Evolutionary conservation across 1,140 invertebrate species (phyloP).

Genomic region (Dinothrombium tinctorium): DNA sequence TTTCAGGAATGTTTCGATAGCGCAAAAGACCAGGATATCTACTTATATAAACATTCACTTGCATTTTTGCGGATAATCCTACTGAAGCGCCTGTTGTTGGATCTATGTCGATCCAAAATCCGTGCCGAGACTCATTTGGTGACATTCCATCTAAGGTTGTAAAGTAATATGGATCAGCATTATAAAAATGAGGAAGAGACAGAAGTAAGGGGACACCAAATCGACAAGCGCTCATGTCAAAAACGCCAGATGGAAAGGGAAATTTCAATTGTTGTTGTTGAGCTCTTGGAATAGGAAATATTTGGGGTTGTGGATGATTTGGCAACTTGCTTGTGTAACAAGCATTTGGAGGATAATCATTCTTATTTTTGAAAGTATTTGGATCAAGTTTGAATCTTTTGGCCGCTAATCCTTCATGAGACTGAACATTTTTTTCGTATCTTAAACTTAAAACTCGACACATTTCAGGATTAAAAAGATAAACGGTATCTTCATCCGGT

Average conservation of each 20-base stretch:
- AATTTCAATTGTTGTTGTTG: neutral
- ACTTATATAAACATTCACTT: constrained; percentile 14
- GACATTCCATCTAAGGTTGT: constrained; percentile 47
- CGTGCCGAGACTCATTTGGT: constrained; percentile 40
- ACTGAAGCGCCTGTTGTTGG: constrained; percentile 30
- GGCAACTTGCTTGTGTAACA: constrained; percentile 5
- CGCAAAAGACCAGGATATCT: constrained; percentile 7
- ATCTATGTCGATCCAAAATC: constrained; percentile 56
- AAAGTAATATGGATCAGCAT: constrained; percentile 47
- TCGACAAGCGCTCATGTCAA: constrained; percentile 8
- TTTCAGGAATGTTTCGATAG: constrained; percentile 12
- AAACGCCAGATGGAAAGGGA: constrained; percentile 10
- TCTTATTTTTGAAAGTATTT: constrained; percentile 4
- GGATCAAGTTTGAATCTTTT: constrained; percentile 2
- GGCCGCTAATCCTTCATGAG: neutral
- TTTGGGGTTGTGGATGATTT: neutral
- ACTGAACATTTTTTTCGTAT: neutral
- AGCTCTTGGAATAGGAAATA: neutral
- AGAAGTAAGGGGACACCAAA: constrained; percentile 55
- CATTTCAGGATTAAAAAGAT: constrained; percentile 11
- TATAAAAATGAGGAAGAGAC: constrained; percentile 71
- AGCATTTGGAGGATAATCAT: constrained; percentile 9
- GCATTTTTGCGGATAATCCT: constrained; percentile 9
- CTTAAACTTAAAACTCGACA: constrained; percentile 7
- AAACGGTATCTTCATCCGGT: neutral